Evolutionary conservation across 2,888 invertebrate genomes (phyloP), one percentile per base, ranked within the genome.

Genomic region (Drosophila putrida): DNA sequence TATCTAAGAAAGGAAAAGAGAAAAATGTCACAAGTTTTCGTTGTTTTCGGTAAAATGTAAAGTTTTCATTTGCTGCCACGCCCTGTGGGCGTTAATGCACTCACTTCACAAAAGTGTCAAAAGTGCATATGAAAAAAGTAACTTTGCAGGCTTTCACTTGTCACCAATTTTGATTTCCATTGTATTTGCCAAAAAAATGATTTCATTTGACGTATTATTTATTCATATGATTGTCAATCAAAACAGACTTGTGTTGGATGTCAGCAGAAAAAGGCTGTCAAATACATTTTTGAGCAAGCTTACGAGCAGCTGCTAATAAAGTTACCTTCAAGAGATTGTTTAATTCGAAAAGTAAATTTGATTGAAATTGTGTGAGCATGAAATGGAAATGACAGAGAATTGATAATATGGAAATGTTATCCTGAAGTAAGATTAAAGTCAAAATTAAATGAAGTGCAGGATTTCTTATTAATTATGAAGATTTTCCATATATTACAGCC

Each of bases 181-280:
- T 65, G 68, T 64, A 75, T 73, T 69, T 57, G 63, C 50, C 50
- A 36, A 69, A 73, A 68, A 31, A 31, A 57, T 62, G 74, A 77
- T 71, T 74, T 65, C 66, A 71, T 51, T 69, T 63, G 43, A 54
- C 38, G 33, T 47, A 83, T 84, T 84, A 75, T 43, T 50, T 81
- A 89, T 84, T 71, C 81, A 87, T 74, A 75, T 64, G 69, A 75
- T 74, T 89, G 88, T 74, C 84, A 84, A 78, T 80, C 89, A 80
- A 77, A 51, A 13, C 8, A 5, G 33, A 46, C 50, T 36, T 35
- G 3, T 54, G 38, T 20, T 39, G 36, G 11, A 49, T 25, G 13
- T 2, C 50, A 39, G 25, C 9, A 3, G 35, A 11, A 6, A 27
- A 27, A n/a, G 41, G 5, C n/a, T 54, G 41, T 33, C 35, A 43